Conservation (phyloP, 2,113 vertebrate genomes). For the Onychostoma macrolepis region DNA sequence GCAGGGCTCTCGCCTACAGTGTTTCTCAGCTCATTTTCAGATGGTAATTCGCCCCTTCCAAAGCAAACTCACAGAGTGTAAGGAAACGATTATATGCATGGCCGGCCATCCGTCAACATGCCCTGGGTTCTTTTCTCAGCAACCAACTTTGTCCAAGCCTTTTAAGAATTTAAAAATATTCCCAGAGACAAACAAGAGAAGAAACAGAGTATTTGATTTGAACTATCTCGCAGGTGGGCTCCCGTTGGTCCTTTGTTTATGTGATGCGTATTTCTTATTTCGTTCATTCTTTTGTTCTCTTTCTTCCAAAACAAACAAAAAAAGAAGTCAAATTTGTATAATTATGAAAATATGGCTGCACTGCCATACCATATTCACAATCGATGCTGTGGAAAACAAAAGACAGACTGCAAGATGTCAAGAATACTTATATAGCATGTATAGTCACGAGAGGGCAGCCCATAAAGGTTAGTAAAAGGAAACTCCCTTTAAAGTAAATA, state of each 20-base stretch:
- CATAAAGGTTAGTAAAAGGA: slow-evolving; percentile 1
- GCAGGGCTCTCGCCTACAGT: slow-evolving; percentile 84
- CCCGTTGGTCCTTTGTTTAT: slow-evolving; percentile 3
- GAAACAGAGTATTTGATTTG: slow-evolving; percentile 1
- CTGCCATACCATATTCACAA: background rate
- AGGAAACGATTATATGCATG: slow-evolving; percentile 93
- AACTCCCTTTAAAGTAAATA: slow-evolving; percentile 35
- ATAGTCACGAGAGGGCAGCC: background rate
- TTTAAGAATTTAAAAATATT: slow-evolving; percentile 73
- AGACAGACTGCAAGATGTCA: background rate
- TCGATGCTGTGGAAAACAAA: background rate
- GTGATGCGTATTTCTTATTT: background rate
- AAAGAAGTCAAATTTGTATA: background rate
- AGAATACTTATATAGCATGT: background rate
- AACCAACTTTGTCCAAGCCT: slow-evolving; percentile 82
- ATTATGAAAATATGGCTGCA: slow-evolving; percentile 1
- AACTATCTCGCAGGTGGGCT: slow-evolving; percentile 25
- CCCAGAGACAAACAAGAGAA: slow-evolving; percentile 70
- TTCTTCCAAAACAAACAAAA: background rate
- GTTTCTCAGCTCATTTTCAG: slow-evolving; percentile 90
- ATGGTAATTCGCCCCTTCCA: slow-evolving; percentile 89
- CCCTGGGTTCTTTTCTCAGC: slow-evolving; percentile 81
- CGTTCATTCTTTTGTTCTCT: background rate
- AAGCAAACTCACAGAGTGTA: slow-evolving; percentile 85
- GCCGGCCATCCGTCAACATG: slow-evolving; percentile 85